Evolutionary conservation across 2,888 invertebrate species (phyloP).

Genomic region (Tolmerus cingulatus): DNA sequence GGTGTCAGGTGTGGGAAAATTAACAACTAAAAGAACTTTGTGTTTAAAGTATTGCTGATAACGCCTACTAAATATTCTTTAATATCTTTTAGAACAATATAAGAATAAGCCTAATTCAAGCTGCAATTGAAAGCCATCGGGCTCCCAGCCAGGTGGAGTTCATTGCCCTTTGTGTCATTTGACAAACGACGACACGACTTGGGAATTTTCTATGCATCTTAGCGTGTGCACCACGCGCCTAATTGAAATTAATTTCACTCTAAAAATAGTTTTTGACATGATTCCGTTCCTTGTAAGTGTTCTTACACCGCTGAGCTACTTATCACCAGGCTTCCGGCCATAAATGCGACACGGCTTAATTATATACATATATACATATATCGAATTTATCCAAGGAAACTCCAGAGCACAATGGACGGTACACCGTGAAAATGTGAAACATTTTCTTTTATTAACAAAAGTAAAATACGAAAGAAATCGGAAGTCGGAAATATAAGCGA

Average conservation of each 20-base stretch:
- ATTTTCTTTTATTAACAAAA: background rate
- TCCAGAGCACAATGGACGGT: background rate
- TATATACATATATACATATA: background rate
- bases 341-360: background rate
- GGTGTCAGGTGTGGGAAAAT: background rate
- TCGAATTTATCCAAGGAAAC: background rate
- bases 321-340: background rate
- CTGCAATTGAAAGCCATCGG: background rate
- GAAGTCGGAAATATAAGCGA: background rate
- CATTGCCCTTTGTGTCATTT: background rate
- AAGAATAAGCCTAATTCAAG: background rate
- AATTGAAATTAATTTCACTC: constrained; percentile 47
- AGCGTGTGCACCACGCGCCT: constrained; percentile 41
- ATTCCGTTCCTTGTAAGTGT: background rate
- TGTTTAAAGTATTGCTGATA: too few species aligned
- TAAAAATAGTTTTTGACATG: constrained; percentile 32
- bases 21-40: background rate
- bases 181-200: background rate
- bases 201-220: constrained; percentile 18
- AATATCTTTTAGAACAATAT: background rate
- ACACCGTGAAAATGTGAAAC: background rate
- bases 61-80: too few species aligned
- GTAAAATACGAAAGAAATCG: background rate
- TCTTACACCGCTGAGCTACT: background rate
- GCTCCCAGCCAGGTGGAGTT: background rate